Percentiles rank a stretch among this genome's conserved stretches.
These are phyloP conservation scores for Drosophila sechellia DNA, from an alignment of 1,140 invertebrate species.

Conservation along the genomic window DNA sequence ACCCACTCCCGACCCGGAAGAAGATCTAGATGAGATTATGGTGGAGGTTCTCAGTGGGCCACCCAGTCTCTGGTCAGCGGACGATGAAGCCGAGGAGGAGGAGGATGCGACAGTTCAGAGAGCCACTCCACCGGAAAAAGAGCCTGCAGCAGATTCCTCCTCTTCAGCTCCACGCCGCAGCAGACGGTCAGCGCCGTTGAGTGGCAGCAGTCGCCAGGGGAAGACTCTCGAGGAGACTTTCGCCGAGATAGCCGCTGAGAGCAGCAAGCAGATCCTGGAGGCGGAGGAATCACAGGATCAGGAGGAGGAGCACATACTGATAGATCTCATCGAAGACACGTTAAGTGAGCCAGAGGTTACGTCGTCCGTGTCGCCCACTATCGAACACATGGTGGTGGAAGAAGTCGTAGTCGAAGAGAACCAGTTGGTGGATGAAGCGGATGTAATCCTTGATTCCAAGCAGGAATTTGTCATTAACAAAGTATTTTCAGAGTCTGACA, in stretches of 20 bases:
- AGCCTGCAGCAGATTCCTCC: background rate
- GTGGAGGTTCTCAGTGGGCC: constrained; percentile 37
- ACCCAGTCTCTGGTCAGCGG: constrained; percentile 39
- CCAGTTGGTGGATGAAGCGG: background rate
- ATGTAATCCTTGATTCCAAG: background rate
- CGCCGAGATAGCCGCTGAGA: constrained; percentile 57
- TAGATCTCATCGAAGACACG: constrained; percentile 39
- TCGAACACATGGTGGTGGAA: background rate
- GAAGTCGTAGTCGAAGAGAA: background rate
- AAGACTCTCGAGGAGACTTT: constrained; percentile 67
- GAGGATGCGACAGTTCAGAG: background rate
- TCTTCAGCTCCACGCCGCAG: constrained; percentile 35
- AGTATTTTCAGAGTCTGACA: background rate
- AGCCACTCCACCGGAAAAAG: background rate
- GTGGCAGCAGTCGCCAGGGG: constrained; percentile 1
- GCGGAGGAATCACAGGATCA: constrained; percentile 10
- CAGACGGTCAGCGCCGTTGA: constrained; percentile 18
- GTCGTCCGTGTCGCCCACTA: background rate
- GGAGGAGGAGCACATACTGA: constrained; percentile 33
- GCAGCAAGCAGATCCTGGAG: constrained; percentile 35
- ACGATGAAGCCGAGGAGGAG: constrained; percentile 10
- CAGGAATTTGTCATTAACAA: background rate
- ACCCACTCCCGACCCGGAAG: background rate
- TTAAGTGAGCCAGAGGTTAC: background rate
- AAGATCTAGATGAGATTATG: constrained; percentile 14